Evolutionary conservation across 2,797 vertebrate species (phyloP).

Genomic region (Acanthurus lineatus): DNA sequence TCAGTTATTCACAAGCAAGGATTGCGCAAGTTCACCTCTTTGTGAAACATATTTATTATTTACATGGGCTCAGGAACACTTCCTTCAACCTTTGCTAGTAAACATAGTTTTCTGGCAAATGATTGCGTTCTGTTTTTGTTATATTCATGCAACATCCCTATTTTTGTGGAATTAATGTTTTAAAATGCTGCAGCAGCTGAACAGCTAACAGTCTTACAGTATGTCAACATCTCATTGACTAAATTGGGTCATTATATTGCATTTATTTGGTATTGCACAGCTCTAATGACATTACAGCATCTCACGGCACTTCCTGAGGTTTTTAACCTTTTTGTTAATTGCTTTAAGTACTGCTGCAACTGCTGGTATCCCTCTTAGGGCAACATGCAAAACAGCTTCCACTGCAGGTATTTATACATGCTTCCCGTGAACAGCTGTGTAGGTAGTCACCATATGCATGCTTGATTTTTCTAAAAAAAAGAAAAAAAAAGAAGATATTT

Average conservation of each 20-base stretch:
- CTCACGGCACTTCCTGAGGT: background rate
- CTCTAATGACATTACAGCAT: constrained; percentile 4
- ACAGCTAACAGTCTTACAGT: background rate
- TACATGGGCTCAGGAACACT: too few relatives aligned
- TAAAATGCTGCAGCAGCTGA: background rate
- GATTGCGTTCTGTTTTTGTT: too few relatives aligned
- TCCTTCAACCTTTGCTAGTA: too few relatives aligned
- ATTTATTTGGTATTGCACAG: constrained; percentile 6
- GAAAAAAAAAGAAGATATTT: background rate
- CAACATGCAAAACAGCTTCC: constrained; percentile 1
- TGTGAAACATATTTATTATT: too few relatives aligned
- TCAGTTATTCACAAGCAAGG: too few relatives aligned
- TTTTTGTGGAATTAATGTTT: too few relatives aligned
- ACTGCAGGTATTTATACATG: constrained; percentile 4
- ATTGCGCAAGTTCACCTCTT: too few relatives aligned
- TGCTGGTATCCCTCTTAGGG: background rate
- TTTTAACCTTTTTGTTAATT: background rate
- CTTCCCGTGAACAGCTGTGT: constrained; percentile 10
- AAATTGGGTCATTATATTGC: background rate
- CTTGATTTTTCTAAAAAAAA: too few relatives aligned
- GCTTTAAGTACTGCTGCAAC: background rate
- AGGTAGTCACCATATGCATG: constrained; percentile 1
- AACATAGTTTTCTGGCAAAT: too few relatives aligned
- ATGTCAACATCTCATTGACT: background rate
- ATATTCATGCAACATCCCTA: too few relatives aligned